Conservation (phyloP, 2,888 invertebrate species). For the Sthenelais limicola region DNA sequence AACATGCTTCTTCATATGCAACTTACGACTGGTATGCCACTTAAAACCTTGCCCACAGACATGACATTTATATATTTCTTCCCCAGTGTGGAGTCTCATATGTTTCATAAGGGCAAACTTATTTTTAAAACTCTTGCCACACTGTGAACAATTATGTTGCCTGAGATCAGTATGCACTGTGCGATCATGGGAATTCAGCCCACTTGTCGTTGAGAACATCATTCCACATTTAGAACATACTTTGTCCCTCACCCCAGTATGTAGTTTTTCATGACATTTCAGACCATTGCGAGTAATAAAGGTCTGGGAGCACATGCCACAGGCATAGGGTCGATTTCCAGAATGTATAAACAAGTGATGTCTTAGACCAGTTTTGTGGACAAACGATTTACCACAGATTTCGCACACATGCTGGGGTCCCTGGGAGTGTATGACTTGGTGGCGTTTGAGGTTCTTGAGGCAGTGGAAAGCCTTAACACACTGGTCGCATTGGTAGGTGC, state of each 20-base stretch:
- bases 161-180: constrained; percentile 4
- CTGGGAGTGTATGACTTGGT: constrained; percentile 1
- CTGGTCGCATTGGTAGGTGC: background rate
- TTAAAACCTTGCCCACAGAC: constrained; percentile 25
- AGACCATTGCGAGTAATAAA: constrained; percentile 15
- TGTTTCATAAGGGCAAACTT: constrained; percentile 5
- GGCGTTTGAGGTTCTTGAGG: constrained; percentile 1
- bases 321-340: constrained; percentile 4
- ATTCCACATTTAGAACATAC: constrained; percentile 22
- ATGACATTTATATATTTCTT: background rate
- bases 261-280: constrained; percentile 10
- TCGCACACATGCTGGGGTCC: constrained; percentile 9
- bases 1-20: constrained; percentile 34
- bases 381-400: constrained; percentile 11
- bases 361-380: constrained; percentile 2
- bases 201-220: constrained; percentile 2
- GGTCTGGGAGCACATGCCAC: background rate
- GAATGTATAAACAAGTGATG: constrained; percentile 23
- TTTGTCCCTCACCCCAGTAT: constrained; percentile 18
- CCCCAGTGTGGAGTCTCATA: constrained; percentile 19
- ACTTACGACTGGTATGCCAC: constrained; percentile 31
- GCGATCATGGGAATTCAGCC: constrained; percentile 13
- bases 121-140: constrained; percentile 24
- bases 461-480: constrained; percentile 11
- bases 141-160: background rate